A percentile compares a stretch with the other conserved stretches of the same genome.
Conservation (phyloP, 2,113 vertebrate species). For the Boleophthalmus pectinirostris region DNA sequence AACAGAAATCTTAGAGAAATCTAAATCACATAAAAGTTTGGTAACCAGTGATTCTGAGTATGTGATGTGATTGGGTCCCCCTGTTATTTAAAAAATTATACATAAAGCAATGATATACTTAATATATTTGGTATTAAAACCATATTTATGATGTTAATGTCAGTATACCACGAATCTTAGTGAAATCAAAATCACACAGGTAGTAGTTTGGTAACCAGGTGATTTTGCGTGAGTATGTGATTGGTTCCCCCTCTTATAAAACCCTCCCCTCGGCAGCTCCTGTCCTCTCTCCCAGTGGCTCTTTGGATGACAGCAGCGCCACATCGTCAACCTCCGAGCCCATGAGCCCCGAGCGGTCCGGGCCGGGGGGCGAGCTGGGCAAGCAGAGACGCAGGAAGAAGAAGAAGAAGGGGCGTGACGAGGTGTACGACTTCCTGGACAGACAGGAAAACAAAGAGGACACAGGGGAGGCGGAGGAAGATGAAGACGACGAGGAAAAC, state of each 20-base stretch:
- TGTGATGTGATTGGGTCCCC: too few species aligned
- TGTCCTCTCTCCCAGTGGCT: constrained; percentile 68
- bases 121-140: too few species aligned
- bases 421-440: constrained; percentile 69
- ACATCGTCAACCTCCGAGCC: constrained; percentile 65
- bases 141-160: not conserved
- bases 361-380: constrained; percentile 57
- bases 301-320: constrained; percentile 70
- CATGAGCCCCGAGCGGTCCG: constrained; percentile 67
- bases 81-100: too few species aligned
- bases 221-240: constrained; percentile 68
- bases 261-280: constrained; percentile 72
- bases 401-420: constrained; percentile 75
- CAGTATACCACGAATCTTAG: not conserved
- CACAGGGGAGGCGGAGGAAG: constrained; percentile 53
- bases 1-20: not conserved
- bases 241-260: constrained; percentile 80
- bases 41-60: constrained; percentile 60
- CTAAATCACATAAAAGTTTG: not conserved
- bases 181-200: not conserved
- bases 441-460: constrained; percentile 52
- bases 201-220: constrained; percentile 44
- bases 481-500: constrained; percentile 67
- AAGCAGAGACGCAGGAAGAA: constrained; percentile 76
- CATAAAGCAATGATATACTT: too few species aligned